Evolutionary conservation across 1,140 invertebrate species (phyloP).

Genomic region (Archivesica marissinica): DNA sequence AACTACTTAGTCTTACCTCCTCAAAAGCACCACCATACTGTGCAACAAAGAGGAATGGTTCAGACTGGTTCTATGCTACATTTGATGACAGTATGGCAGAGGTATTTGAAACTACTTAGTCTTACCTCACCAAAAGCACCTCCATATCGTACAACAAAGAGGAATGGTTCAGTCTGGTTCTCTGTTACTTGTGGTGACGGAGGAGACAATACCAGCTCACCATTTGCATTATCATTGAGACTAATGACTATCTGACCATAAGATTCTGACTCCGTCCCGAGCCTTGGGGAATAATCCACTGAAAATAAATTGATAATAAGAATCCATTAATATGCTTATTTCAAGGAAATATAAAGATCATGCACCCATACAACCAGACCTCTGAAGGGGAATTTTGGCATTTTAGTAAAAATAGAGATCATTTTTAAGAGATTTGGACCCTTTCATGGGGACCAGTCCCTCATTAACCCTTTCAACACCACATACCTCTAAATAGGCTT

Average conservation of each 20-base stretch:
- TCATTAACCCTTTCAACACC: no score
- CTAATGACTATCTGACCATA: slow-evolving; percentile 80
- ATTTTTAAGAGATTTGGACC: no score
- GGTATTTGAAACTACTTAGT: no score
- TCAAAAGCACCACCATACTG: slow-evolving; percentile 79
- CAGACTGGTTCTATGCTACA: slow-evolving; percentile 68
- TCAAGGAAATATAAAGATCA: no score
- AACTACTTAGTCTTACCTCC: slow-evolving; percentile 73
- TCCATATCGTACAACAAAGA: slow-evolving; percentile 74
- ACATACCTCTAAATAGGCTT: no score
- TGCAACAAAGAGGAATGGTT: slow-evolving; percentile 69
- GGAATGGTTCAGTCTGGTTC: slow-evolving; percentile 59
- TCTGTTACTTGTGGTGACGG: slow-evolving; percentile 70
- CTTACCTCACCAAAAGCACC: slow-evolving; percentile 82
- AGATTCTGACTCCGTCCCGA: slow-evolving; percentile 72
- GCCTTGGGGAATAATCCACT: slow-evolving; percentile 77
- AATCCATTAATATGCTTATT: no score
- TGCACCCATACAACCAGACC: no score
- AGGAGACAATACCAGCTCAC: slow-evolving; percentile 76
- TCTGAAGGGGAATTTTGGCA: no score
- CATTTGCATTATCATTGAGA: slow-evolving; percentile 80
- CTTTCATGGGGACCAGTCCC: no score
- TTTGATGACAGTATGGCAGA: slow-evolving; percentile 59
- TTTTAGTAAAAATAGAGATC: no score
- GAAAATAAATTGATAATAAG: no score